These are phyloP conservation scores for Formica exsecta DNA, from an alignment of 1,140 invertebrate species.

Conservation along the genomic window DNA sequence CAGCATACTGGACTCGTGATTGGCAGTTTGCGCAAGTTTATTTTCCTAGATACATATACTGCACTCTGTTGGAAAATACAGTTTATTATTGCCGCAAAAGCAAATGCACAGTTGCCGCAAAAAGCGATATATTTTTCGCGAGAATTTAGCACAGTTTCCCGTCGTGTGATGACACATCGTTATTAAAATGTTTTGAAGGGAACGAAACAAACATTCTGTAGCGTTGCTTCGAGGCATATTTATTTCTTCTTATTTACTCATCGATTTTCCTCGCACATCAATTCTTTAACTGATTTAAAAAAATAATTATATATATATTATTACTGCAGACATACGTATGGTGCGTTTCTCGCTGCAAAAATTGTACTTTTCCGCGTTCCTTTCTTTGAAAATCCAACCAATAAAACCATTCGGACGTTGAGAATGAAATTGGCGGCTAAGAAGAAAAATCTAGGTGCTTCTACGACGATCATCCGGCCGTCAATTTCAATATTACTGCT, in stretches of 20 bases:
- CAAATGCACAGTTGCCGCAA: constrained; percentile 35
- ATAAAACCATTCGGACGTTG: not conserved
- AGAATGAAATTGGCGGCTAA: constrained; percentile 15
- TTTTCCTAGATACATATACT: constrained; percentile 16
- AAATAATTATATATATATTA: not conserved
- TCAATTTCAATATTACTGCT: constrained; percentile 49
- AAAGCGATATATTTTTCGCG: constrained; percentile 31
- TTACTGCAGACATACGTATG: not conserved
- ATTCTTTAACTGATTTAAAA: not conserved
- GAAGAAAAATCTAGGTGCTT: not conserved
- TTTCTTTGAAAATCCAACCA: not conserved
- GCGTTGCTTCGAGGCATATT: not conserved
- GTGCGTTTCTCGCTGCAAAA: too few species aligned
- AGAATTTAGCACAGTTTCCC: constrained; percentile 4
- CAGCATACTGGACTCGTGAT: not conserved
- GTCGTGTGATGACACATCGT: constrained; percentile 18
- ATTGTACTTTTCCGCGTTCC: not conserved
- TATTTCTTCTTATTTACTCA: not conserved
- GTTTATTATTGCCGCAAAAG: constrained; percentile 50
- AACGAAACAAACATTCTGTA: not conserved
- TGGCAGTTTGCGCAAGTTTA: constrained; percentile 19
- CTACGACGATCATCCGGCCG: constrained; percentile 3
- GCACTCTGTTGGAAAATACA: constrained; percentile 43
- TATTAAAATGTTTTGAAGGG: constrained; percentile 35
- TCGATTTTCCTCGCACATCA: not conserved